These are phyloP conservation scores for Propithecus coquereli DNA, from an alignment of 2,113 vertebrate genomes.

Conservation along the genomic window DNA sequence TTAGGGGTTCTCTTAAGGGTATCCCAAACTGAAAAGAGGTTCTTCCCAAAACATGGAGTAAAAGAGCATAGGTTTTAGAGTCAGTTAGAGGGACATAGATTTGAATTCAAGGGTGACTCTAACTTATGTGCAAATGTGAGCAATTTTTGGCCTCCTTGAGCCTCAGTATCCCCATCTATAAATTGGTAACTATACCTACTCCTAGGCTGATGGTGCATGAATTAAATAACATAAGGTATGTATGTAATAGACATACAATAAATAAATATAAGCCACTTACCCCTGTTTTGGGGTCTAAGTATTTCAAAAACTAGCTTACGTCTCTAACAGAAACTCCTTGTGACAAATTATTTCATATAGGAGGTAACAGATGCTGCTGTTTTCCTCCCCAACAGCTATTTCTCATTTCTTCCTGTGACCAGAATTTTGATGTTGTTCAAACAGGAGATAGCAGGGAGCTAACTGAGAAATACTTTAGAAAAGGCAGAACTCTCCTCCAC, in stretches of 20 bases:
- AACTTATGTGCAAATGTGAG: neutral
- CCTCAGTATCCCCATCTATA: neutral
- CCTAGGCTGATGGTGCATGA: neutral
- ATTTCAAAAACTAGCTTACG: neutral
- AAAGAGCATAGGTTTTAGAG: neutral
- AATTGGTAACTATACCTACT: neutral
- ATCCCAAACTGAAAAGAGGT: neutral
- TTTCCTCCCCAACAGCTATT: neutral
- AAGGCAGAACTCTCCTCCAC: neutral
- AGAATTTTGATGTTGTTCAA: neutral
- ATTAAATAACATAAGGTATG: neutral
- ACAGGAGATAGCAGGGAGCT: neutral
- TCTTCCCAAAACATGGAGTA: neutral
- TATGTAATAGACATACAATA: neutral
- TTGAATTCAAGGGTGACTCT: neutral
- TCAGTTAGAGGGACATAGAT: neutral
- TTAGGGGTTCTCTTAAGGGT: conserved; percentile 3
- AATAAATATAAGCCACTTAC: neutral
- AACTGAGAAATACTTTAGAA: neutral
- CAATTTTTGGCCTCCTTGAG: neutral
- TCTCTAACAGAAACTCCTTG: neutral
- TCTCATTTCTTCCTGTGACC: neutral
- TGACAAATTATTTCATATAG: neutral
- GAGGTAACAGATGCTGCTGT: neutral
- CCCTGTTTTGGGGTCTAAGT: neutral